These are phyloP conservation scores for Chloroceryle aenea DNA, from an alignment of 2,113 vertebrate genomes.

Conservation along the genomic window DNA sequence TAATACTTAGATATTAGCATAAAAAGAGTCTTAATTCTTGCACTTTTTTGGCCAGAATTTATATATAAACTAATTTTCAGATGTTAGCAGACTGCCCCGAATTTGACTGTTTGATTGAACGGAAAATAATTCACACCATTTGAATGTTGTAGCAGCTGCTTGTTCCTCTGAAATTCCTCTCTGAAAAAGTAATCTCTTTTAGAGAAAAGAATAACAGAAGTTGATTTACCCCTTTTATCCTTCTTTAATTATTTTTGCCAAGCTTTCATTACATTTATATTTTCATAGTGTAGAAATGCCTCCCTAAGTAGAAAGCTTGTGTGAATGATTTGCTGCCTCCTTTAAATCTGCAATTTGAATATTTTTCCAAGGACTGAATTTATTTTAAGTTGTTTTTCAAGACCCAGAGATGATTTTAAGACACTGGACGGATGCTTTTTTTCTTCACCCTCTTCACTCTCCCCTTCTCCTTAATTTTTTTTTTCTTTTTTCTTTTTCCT, in stretches of 20 bases:
- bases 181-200: background rate
- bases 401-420: background rate
- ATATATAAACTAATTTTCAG: background rate
- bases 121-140: background rate
- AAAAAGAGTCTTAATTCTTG: background rate
- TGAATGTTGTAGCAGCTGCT: background rate
- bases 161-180: background rate
- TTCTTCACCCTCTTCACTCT: accelerated
- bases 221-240: background rate
- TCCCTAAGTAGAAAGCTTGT: background rate
- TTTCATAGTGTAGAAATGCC: background rate
- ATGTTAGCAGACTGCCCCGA: background rate
- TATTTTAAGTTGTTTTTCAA: background rate
- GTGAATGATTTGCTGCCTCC: background rate
- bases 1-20: background rate
- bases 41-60: background rate
- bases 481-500: background rate
- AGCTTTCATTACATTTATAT: background rate
- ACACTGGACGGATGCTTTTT: accelerated
- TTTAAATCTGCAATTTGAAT: background rate
- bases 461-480: accelerated
- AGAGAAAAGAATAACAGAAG: background rate
- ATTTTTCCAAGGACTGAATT: background rate
- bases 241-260: background rate
- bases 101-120: background rate